Conservation (phyloP, 2,797 vertebrate genomes). For the Galago senegalensis region DNA sequence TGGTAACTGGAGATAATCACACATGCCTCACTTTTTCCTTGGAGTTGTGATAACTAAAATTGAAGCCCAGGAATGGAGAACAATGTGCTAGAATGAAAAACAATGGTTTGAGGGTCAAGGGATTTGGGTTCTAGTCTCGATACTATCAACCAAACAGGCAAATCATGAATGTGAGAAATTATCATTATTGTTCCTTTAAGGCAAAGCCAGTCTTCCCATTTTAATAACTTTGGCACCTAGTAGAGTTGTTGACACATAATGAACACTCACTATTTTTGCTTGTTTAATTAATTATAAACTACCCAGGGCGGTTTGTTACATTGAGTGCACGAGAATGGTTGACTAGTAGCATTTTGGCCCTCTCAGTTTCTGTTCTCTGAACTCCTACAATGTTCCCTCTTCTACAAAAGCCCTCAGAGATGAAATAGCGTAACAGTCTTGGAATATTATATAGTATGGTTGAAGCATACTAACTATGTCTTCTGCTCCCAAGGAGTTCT, state of each 20-base stretch:
- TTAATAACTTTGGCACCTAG: slow-evolving; percentile 20
- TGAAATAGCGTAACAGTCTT: not conserved
- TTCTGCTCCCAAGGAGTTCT: not conserved
- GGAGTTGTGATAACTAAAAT: slow-evolving; percentile 45
- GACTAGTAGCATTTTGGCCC: not conserved
- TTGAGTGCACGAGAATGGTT: not conserved
- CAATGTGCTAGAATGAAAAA: not conserved
- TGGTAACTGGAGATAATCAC: not conserved
- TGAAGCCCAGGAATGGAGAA: not conserved
- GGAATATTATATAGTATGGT: not conserved
- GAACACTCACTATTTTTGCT: slow-evolving; percentile 21
- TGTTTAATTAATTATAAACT: slow-evolving; percentile 56
- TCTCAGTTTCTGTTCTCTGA: not conserved
- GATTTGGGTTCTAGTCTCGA: not conserved
- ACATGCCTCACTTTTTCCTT: not conserved
- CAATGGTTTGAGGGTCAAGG: not conserved
- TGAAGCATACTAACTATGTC: not conserved
- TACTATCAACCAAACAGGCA: not conserved
- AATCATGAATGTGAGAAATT: slow-evolving; percentile 17
- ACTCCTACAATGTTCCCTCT: not conserved
- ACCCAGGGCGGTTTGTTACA: not conserved
- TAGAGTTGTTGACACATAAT: not conserved
- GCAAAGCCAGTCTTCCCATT: slow-evolving; percentile 23
- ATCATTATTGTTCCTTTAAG: not conserved
- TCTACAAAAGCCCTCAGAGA: not conserved